phyloP scores from a whole-genome alignment of 2,797 vertebrate species.

The Dermochelys coriacea region DNA sequence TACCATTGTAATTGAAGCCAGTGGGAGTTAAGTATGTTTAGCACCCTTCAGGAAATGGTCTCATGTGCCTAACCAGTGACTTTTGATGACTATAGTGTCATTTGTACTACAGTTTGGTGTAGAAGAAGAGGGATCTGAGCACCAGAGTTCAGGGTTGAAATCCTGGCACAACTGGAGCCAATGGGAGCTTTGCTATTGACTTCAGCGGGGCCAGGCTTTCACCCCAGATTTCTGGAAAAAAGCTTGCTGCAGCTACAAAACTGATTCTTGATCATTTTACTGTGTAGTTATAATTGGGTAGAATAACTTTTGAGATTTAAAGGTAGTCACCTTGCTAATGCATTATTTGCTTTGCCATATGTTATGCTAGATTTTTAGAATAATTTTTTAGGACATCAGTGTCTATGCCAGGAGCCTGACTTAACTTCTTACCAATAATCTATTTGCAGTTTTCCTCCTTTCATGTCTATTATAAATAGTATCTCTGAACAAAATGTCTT shows the following conservation, averaged over 20 bases:
- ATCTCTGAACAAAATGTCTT: not conserved
- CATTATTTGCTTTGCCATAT: not conserved
- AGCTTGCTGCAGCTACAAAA: not conserved
- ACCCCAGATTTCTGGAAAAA: not conserved
- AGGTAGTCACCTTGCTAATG: not conserved
- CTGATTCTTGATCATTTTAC: constrained; percentile 3
- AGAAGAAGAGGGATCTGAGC: not conserved
- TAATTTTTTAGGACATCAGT: not conserved
- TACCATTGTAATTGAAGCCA: not conserved
- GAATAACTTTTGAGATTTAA: not conserved
- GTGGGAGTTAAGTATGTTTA: not conserved
- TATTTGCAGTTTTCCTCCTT: constrained; percentile 48
- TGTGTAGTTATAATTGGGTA: not conserved
- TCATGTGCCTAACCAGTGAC: rapidly evolving
- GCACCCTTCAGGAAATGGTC: not conserved
- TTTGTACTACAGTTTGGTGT: not conserved
- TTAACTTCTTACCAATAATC: constrained; percentile 25
- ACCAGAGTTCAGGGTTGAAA: not conserved
- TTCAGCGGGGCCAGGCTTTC: not conserved
- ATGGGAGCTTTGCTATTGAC: not conserved
- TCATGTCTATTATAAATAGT: constrained; percentile 3
- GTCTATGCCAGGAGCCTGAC: constrained; percentile 10
- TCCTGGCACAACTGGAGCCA: not conserved
- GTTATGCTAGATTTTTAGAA: not conserved
- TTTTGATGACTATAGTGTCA: not conserved